A percentile compares a stretch with the other conserved stretches of the same genome.
Conservation (phyloP, 2,113 vertebrate species). For the Erythrocebus patas region DNA sequence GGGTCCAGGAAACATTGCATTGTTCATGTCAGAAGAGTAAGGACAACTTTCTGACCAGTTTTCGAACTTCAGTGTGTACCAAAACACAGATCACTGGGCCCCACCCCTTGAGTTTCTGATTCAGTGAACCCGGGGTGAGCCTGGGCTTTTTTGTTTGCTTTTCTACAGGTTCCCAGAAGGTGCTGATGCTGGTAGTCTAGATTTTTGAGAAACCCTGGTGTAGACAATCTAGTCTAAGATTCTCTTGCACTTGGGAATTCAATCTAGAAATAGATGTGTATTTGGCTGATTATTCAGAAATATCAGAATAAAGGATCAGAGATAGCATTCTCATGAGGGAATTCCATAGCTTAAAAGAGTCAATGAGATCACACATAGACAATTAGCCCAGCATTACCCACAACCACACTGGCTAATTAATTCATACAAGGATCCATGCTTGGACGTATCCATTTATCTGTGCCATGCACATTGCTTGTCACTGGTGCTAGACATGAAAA, state of each 20-base stretch:
- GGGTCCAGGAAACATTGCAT: neutral
- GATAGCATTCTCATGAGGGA: neutral
- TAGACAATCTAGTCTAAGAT: neutral
- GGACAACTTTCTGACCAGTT: neutral
- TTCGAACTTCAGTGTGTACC: neutral
- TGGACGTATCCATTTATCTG: neutral
- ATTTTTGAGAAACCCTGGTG: neutral
- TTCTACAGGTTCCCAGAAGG: neutral
- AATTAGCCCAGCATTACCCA: neutral
- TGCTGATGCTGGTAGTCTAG: neutral
- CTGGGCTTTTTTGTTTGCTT: neutral
- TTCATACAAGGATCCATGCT: neutral
- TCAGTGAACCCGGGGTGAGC: neutral
- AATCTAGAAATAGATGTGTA: neutral
- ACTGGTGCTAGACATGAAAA: neutral
- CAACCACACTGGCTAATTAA: neutral
- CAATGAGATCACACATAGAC: neutral
- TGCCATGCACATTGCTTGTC: neutral
- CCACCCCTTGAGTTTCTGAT: neutral
- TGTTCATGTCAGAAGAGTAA: neutral
- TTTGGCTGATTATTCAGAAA: conserved; percentile 9
- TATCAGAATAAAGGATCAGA: neutral
- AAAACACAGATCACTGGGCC: neutral
- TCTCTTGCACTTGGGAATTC: neutral
- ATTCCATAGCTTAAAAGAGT: neutral